phyloP scores from a whole-genome alignment of 2,888 invertebrate species.

The Phaonia tiefii region DNA sequence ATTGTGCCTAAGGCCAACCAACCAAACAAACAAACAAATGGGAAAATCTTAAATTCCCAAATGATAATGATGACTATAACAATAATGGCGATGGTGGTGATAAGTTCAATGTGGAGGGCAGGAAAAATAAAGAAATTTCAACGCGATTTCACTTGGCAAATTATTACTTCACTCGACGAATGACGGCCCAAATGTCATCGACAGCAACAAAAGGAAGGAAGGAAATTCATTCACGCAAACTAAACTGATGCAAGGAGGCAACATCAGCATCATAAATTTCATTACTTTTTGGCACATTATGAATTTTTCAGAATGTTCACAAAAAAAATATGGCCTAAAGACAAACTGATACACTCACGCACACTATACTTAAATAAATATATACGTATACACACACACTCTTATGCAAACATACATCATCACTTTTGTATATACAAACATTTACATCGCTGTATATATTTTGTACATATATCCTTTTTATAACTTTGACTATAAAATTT shows the following conservation, averaged over 20 bases:
- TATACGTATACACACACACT: neutral
- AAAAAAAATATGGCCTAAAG: conserved; percentile 1
- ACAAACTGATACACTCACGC: neutral
- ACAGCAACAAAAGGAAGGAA: neutral
- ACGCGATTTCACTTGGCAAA: neutral
- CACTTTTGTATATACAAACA: neutral
- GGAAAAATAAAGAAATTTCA: conserved; percentile 6
- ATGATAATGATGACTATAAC: too few species aligned
- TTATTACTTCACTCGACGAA: neutral
- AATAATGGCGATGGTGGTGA: too few species aligned
- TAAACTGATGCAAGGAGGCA: neutral
- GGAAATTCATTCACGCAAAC: too few species aligned
- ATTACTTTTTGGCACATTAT: conserved; percentile 30
- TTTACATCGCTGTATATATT: neutral
- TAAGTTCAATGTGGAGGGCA: too few species aligned
- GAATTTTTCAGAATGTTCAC: conserved; percentile 20
- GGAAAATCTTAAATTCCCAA: neutral
- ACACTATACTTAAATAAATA: too few species aligned
- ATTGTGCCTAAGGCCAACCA: neutral
- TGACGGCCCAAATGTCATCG: neutral
- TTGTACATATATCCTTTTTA: too few species aligned
- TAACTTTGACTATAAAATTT: neutral
- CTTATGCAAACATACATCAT: too few species aligned
- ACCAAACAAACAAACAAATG: neutral
- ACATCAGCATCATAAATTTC: conserved; percentile 6